Base-by-base conservation (phyloP, 2,797 vertebrate species). In the Gymnoscopelus braueri region DNA sequence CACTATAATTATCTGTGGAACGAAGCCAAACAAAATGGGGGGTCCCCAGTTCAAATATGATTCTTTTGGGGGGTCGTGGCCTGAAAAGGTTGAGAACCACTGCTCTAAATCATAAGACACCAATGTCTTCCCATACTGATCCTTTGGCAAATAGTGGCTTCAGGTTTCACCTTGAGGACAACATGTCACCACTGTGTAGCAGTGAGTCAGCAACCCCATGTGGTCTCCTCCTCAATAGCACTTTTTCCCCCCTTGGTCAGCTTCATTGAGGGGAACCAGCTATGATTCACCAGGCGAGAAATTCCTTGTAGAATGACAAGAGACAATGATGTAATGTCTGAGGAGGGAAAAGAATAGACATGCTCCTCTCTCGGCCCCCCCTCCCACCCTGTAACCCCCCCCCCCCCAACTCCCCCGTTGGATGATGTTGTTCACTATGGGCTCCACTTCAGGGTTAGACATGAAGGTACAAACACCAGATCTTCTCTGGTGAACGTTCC, bases 241-340 rank as follows among this genome's bases (percentile, higher is more conserved):
- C 69, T 83, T 83, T 84, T 23, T 82, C 72, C 60, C 78, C 51
- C 75, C 58, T 71, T 61, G 75, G 57, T 75, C 66, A 82, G 13
- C 66, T 69, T 81, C 39, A 82, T 59, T 69, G 65, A 72, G n/a
- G 14, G 51, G 7, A 70, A 79, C 53, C 50, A 63, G 51, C 67
- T 71, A 65, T 93, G 91, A 94, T 81, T 94, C 89, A 92, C 69
- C 67, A 66, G 59, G 47, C 39, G 10, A 83, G 50, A 86, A 82
- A 91, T 90, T 84, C 74, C 71, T 82, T 77, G 69, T 60, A 13
- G 44, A 79, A 67, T 75, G 72, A 69, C 50, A 72, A 64, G 66
- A 88, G 80, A 82, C 75, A 72, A 78, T 91, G 90, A 94, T 78
- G 90, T 93, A 84, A 94, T 80, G 87, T 91, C 89, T 90, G 83